These are phyloP conservation scores for Physeter macrocephalus DNA, from an alignment of 2,113 vertebrate genomes.

Conservation along the genomic window DNA sequence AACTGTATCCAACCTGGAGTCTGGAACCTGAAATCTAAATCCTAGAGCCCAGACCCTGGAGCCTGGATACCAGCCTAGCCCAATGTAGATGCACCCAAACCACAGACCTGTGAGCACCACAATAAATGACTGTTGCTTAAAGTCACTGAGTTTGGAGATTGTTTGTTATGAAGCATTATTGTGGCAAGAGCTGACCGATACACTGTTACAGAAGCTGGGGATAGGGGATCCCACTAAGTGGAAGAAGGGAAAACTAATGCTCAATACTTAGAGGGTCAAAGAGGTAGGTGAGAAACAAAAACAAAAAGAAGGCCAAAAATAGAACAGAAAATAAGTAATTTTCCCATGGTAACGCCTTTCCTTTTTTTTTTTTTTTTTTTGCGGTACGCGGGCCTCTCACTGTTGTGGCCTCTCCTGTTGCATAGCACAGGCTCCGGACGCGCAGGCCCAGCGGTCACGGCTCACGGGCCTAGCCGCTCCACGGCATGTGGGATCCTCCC, in stretches of 20 bases:
- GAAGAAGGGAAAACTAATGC: background rate
- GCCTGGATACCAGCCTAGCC: background rate
- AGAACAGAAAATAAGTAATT: background rate
- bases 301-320: background rate
- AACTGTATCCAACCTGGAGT: background rate
- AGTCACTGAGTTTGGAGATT: background rate
- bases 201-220: background rate
- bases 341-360: background rate
- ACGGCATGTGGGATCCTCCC: no score
- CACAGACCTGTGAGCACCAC: background rate
- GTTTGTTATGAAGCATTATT: background rate
- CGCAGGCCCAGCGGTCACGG: no score
- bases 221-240: background rate
- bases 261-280: background rate
- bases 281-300: background rate
- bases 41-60: background rate
- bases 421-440: no score
- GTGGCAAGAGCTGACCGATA: background rate
- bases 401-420: no score
- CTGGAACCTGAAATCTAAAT: background rate
- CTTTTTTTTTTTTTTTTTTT: no score
- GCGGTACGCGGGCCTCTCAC: no score
- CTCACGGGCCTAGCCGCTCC: no score
- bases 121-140: background rate
- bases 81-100: background rate